These are phyloP conservation scores for Luehdorfia chinensis DNA, from an alignment of 1,140 invertebrate genomes.

Conservation along the genomic window DNA sequence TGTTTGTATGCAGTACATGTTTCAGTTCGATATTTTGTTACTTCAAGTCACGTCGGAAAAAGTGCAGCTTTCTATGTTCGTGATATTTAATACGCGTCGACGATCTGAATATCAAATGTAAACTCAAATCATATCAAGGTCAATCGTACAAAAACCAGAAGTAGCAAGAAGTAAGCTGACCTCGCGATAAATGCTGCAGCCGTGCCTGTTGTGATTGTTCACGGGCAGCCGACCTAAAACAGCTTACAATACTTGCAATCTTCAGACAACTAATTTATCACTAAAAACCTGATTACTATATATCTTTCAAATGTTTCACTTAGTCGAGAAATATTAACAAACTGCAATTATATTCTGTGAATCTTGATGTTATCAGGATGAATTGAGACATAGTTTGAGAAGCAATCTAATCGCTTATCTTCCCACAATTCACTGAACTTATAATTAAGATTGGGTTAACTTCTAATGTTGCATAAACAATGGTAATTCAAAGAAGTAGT, in stretches of 20 bases:
- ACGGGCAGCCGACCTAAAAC: conserved; percentile 5
- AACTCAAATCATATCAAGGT: conserved; percentile 46
- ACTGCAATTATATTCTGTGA: no score
- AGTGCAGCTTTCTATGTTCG: conserved; percentile 58
- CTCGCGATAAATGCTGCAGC: conserved; percentile 29
- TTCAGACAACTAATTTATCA: no score
- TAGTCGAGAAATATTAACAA: no score
- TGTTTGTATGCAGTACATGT: conserved; percentile 28
- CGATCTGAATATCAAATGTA: conserved; percentile 48
- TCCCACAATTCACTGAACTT: conserved; percentile 36
- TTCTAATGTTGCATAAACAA: conserved; percentile 24
- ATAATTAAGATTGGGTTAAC: conserved; percentile 35
- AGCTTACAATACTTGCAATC: no score
- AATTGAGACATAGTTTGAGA: conserved; percentile 32
- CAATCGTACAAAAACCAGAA: conserved; percentile 54
- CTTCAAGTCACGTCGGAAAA: conserved; percentile 55
- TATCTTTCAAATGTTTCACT: conserved; percentile 4
- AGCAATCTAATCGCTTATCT: conserved; percentile 32
- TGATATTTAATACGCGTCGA: conserved; percentile 31
- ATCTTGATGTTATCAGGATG: conserved; percentile 17
- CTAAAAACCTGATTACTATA: conserved; percentile 4
- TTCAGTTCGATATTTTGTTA: conserved; percentile 30
- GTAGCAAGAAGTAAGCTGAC: conserved; percentile 51
- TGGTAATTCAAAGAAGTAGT: conserved; percentile 15
- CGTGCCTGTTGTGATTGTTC: conserved; percentile 6